These are phyloP conservation scores for Caprella mutica DNA, from an alignment of 2,888 invertebrate genomes.

Conservation along the genomic window DNA sequence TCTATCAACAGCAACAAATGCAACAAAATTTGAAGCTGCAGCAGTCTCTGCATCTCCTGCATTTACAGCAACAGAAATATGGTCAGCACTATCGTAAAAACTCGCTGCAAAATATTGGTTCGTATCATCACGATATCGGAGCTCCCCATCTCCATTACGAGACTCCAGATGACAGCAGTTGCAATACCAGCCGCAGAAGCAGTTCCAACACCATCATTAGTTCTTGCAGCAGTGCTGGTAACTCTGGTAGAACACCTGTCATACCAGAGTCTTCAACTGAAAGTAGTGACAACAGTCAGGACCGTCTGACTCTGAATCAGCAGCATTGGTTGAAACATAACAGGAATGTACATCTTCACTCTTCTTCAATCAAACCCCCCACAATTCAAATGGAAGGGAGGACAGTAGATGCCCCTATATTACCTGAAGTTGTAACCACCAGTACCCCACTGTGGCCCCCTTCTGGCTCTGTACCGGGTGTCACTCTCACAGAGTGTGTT, in stretches of 20 bases:
- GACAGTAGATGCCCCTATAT: too few species aligned
- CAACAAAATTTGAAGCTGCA: neutral
- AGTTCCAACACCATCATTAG: conserved; percentile 4
- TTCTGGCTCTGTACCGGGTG: conserved; percentile 8
- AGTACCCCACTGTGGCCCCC: conserved; percentile 7
- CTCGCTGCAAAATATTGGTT: neutral
- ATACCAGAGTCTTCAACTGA: conserved; percentile 5
- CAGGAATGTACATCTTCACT: too few species aligned
- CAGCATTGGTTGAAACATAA: too few species aligned
- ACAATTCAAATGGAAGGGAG: too few species aligned
- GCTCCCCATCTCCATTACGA: neutral
- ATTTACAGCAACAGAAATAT: conserved; percentile 4
- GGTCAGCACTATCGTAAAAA: conserved; percentile 2
- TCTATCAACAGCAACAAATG: conserved; percentile 4
- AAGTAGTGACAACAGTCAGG: too few species aligned
- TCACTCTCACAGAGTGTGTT: conserved; percentile 5
- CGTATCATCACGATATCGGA: neutral
- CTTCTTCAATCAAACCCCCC: too few species aligned
- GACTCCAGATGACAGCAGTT: neutral
- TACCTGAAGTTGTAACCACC: conserved; percentile 3
- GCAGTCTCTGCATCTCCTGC: neutral
- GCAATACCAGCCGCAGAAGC: neutral
- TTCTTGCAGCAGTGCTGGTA: neutral
- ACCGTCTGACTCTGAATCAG: too few species aligned
- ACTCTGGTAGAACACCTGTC: neutral